phyloP scores from a whole-genome alignment of 2,797 vertebrate genomes.

The Poeciliopsis paucimaculata region DNA sequence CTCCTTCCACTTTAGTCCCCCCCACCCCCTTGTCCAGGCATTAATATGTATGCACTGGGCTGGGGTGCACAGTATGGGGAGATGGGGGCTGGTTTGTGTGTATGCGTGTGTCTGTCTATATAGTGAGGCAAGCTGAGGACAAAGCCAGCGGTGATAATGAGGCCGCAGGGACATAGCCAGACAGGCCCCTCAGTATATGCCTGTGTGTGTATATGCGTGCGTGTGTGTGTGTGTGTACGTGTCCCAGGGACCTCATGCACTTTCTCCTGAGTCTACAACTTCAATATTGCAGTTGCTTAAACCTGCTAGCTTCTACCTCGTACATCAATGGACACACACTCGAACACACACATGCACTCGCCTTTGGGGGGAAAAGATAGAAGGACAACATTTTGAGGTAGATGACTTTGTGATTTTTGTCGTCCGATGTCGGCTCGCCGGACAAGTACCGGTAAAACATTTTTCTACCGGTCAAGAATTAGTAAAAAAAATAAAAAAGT shows the following conservation, averaged over 20 bases:
- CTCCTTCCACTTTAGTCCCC: conserved; percentile 60
- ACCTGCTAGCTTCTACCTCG: conserved; percentile 63
- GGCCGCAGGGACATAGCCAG: conserved; percentile 81
- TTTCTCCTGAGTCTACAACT: conserved; percentile 76
- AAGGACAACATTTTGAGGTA: conserved; percentile 61
- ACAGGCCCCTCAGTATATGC: conserved; percentile 73
- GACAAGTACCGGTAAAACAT: conserved; percentile 35
- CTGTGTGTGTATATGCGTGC: conserved; percentile 32
- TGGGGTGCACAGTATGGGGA: conserved; percentile 76
- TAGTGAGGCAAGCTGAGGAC: conserved; percentile 76
- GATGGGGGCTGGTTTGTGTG: conserved; percentile 68
- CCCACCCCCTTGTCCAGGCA: conserved; percentile 65
- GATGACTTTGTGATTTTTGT: conserved; percentile 59
- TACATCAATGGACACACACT: conserved; percentile 63
- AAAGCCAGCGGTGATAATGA: conserved; percentile 82
- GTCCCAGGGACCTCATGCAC: conserved; percentile 65
- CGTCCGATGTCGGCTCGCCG: conserved; percentile 42
- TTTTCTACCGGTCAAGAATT: conserved; percentile 21
- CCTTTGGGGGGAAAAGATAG: conserved; percentile 59
- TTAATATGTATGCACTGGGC: conserved; percentile 80
- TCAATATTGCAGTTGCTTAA: conserved; percentile 73
- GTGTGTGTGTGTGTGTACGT: conserved; percentile 16
- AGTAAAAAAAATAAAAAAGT: conserved; percentile 14
- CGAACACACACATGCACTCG: conserved; percentile 37
- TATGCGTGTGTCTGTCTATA: conserved; percentile 53